Conservation (phyloP, 2,797 vertebrate species). For the Periparus ater region DNA sequence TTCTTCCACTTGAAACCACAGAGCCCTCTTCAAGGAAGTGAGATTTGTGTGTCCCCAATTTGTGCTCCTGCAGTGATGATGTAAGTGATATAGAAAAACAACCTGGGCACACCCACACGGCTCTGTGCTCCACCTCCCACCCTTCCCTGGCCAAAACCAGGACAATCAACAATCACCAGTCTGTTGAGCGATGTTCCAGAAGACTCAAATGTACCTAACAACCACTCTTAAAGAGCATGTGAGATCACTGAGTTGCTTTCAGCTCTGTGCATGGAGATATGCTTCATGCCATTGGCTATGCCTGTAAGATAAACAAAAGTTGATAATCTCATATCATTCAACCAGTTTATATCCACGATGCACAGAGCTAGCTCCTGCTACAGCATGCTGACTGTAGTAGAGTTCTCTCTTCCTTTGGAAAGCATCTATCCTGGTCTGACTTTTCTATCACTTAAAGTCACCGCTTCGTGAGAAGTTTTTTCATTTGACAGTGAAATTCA, state of each 20-base stretch:
- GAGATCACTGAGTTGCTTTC: not conserved
- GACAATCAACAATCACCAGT: too few species aligned
- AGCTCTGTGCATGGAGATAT: not conserved
- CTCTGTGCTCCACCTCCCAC: not conserved
- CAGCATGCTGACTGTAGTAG: not conserved
- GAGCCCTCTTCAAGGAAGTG: not conserved
- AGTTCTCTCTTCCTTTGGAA: not conserved
- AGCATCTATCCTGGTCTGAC: not conserved
- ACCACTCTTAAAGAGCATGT: not conserved
- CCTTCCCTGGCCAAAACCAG: not conserved
- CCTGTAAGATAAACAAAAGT: not conserved
- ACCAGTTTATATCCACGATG: not conserved
- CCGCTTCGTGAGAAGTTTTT: not conserved
- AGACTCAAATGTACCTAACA: too few species aligned
- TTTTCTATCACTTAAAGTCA: not conserved
- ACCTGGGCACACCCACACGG: rapidly evolving
- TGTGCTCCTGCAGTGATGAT: rapidly evolving
- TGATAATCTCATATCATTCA: not conserved
- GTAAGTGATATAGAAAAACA: rapidly evolving
- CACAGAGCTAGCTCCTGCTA: not conserved
- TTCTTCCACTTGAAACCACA: rapidly evolving
- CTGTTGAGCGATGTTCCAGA: not conserved
- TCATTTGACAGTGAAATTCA: not conserved
- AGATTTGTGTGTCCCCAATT: not conserved
- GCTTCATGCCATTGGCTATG: not conserved